Base-by-base conservation (phyloP, 2,797 vertebrate genomes). In the Melanotaenia maccullochi region DNA sequence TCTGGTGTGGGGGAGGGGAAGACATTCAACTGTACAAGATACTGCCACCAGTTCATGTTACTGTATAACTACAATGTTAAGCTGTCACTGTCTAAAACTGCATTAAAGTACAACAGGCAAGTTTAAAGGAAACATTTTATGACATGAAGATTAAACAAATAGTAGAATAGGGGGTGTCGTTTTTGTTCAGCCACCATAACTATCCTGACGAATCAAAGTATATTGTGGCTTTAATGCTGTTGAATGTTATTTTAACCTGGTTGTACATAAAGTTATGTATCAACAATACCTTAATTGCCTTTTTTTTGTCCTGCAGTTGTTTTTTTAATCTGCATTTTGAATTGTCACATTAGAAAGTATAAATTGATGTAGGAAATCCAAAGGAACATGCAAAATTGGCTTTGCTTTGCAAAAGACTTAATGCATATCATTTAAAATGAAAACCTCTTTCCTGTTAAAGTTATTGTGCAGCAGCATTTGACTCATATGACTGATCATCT, bases 1-100 rank as follows among this genome's bases (percentile, higher is more conserved):
- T 66, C 76, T 66, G 79, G 83, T 64, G 86, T 91, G 89, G 85
- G 89, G 89, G 88, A 88, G 61, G 86, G 84, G 90, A 83, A 52
- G 35, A 68, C 78, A 75, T 78, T 75, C 60, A 82, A 81, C 84
- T 90, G 79, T 82, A 91, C 77, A 76, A 87, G 83, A 85, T 75
- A 78, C 73, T 83, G 82, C 78, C 75, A 76, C 79, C 76, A 77
- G 76, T 79, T 87, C 65, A 67, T 81, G 76, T 80, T 89, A 80
- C 84, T 89, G 70, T 87, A 79, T 68, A 79, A 79, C 83, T 82
- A 63, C 74, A 73, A 14, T 81, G 61, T 68, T 49, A 20, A 30
- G 38, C 62, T 75, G n/a, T 49, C 64, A 54, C 55, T 69, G 18
- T 38, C 61, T 49, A 49, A 49, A 49, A 49, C 20, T 22, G 20